A percentile compares a stretch with the other conserved stretches of the same genome.
Conservation (phyloP, 2,113 vertebrate genomes). For the Condylura cristata region DNA sequence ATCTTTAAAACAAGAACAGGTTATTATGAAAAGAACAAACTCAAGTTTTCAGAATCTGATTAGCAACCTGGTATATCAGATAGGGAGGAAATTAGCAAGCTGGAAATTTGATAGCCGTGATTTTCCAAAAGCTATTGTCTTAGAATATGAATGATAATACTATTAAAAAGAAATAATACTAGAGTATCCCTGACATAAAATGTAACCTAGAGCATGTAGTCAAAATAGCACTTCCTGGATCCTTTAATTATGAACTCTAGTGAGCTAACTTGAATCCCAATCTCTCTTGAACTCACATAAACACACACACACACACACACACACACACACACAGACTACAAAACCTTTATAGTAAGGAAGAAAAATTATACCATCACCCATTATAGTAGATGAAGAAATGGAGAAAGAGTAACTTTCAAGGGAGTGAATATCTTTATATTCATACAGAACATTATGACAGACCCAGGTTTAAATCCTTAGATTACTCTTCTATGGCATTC, state of each 20-base stretch:
- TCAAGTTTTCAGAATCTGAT: neutral
- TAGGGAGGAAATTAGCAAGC: neutral
- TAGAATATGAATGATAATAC: neutral
- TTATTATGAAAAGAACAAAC: neutral
- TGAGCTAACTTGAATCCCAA: neutral
- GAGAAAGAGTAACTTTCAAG: neutral
- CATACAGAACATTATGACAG: neutral
- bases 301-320: neutral
- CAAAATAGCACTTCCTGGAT: neutral
- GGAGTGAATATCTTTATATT: neutral
- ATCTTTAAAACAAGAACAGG: neutral
- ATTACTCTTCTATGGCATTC: neutral
- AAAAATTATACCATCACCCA: neutral
- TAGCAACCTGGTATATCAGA: neutral
- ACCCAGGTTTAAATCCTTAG: neutral
- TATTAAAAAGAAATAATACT: neutral
- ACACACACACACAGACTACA: neutral
- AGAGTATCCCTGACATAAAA: neutral
- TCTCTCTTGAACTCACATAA: no score
- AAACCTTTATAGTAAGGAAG: neutral
- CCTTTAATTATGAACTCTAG: neutral
- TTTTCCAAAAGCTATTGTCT: neutral
- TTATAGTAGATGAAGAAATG: constrained; percentile 13
- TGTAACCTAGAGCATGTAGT: neutral
- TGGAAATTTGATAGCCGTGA: neutral